A percentile compares a stretch with the other conserved stretches of the same genome.
Conservation (phyloP, 2,888 invertebrate species). For the Parthenolecanium corni region DNA sequence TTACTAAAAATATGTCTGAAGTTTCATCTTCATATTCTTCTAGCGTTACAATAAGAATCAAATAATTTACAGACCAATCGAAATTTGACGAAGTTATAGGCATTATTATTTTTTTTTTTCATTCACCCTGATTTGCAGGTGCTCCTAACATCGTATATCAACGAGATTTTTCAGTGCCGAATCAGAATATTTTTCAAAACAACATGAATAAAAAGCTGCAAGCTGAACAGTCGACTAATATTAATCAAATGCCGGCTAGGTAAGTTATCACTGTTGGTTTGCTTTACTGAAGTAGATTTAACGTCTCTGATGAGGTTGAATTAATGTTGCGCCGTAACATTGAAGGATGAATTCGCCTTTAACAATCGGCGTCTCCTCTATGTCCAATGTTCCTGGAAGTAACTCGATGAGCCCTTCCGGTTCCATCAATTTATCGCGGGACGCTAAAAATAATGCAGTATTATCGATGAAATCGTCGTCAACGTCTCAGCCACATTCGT, state of each 20-base stretch:
- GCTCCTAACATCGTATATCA: conserved; percentile 63
- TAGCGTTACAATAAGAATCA: too few species aligned
- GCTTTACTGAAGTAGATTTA: neutral
- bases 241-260: conserved; percentile 33
- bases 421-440: neutral
- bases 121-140: conserved; percentile 14
- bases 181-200: conserved; percentile 74
- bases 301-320: too few species aligned
- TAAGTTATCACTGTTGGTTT: neutral
- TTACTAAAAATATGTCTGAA: too few species aligned
- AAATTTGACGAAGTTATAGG: too few species aligned
- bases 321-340: too few species aligned
- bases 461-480: neutral
- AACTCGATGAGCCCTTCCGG: neutral
- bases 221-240: conserved; percentile 77
- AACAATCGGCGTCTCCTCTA: neutral
- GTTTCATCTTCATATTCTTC: too few species aligned
- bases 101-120: too few species aligned
- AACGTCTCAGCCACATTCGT: conserved; percentile 46
- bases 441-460: conserved; percentile 1
- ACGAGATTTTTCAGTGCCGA: conserved; percentile 70
- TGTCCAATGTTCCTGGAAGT: neutral
- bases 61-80: too few species aligned
- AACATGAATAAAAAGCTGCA: conserved; percentile 79
- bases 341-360: conserved; percentile 19